Conservation (phyloP, 1,140 invertebrate species). For the Papilio dardanus region DNA sequence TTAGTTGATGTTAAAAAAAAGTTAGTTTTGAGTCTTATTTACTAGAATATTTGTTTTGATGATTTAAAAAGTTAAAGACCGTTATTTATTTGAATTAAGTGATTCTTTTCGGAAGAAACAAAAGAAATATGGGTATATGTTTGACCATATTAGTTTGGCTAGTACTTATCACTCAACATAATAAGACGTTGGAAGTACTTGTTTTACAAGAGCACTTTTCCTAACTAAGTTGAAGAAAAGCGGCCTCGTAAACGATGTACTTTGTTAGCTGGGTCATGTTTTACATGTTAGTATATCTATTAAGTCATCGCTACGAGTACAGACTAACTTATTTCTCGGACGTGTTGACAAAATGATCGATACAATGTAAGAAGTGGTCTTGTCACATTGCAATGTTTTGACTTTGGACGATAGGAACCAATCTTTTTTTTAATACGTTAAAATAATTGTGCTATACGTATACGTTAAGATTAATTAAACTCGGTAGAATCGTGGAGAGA, state of each 20-base stretch:
- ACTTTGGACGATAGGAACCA: not conserved
- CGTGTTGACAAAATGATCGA: not conserved
- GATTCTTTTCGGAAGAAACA: not conserved
- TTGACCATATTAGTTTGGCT: not conserved
- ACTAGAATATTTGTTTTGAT: not conserved
- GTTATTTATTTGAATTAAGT: not conserved
- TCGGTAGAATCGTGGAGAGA: constrained; percentile 47
- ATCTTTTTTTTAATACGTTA: not conserved
- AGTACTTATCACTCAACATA: not conserved
- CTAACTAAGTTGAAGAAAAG: not conserved
- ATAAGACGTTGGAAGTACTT: not conserved
- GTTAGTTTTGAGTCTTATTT: too few relatives aligned
- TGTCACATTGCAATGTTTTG: not conserved
- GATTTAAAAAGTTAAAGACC: not conserved
- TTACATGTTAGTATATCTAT: not conserved
- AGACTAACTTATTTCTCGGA: not conserved
- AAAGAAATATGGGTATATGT: not conserved
- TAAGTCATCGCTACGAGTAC: not conserved
- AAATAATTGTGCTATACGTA: not conserved
- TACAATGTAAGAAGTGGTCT: too few relatives aligned
- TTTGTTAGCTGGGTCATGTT: constrained; percentile 3
- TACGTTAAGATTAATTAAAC: constrained; percentile 51
- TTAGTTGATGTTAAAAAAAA: too few relatives aligned
- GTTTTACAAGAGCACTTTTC: not conserved
- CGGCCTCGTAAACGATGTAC: not conserved